A percentile compares a stretch with the other conserved stretches of the same genome.
Evolutionary conservation across 2,113 vertebrate species (phyloP).

Genomic region (Lasiurus borealis): DNA sequence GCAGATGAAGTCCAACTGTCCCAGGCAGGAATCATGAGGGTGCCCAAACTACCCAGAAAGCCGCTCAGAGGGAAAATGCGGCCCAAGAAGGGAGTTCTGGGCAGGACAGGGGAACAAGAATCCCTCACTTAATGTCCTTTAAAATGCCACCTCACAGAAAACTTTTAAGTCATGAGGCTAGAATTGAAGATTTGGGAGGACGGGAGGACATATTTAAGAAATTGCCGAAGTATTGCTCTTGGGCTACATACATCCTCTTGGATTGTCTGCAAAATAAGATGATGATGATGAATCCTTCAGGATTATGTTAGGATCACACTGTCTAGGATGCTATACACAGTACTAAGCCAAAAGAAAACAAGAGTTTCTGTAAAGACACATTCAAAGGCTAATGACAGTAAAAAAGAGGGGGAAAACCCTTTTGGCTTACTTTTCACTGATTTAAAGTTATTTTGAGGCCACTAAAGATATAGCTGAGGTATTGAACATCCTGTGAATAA

Average conservation of each 20-base stretch:
- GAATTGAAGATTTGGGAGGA: background rate
- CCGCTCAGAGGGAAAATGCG: background rate
- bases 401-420: background rate
- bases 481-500: background rate
- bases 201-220: background rate
- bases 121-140: background rate
- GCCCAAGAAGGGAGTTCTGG: background rate
- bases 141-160: background rate
- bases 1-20: constrained; percentile 25
- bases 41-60: background rate
- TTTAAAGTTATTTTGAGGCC: constrained; percentile 16
- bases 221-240: background rate
- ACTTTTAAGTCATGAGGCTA: background rate
- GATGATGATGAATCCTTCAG: background rate
- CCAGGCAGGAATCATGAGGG: background rate
- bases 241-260: background rate
- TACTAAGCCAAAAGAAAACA: background rate
- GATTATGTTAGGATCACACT: background rate
- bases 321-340: background rate
- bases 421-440: constrained; percentile 21
- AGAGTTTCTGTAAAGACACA: background rate
- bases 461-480: background rate
- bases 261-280: background rate
- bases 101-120: too few relatives aligned
- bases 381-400: background rate